These are phyloP conservation scores for Neogale vison DNA, from an alignment of 2,113 vertebrate genomes.

Conservation along the genomic window DNA sequence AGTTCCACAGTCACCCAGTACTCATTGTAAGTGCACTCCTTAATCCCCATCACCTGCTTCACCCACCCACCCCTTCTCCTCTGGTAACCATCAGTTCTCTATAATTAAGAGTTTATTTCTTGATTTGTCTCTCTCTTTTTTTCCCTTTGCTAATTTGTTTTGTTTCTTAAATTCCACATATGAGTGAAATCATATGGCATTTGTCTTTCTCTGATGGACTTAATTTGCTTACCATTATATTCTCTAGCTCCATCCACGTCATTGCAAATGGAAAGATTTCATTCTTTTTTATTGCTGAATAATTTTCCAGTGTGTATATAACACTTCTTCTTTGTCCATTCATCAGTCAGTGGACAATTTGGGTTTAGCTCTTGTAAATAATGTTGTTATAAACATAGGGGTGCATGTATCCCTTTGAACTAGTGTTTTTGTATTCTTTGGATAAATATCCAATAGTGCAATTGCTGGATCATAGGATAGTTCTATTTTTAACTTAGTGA, in stretches of 20 bases:
- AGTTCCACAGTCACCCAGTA: background rate
- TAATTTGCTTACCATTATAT: background rate
- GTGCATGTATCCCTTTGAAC: background rate
- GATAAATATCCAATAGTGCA: background rate
- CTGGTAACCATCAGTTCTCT: background rate
- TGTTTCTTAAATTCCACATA: background rate
- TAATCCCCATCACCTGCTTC: background rate
- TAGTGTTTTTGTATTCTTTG: background rate
- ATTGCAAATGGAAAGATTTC: background rate
- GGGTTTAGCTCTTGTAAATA: background rate
- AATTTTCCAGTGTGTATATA: background rate
- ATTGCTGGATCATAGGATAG: background rate
- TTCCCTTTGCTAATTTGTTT: background rate
- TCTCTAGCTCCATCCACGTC: background rate
- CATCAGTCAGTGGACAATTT: background rate
- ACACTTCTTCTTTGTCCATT: background rate
- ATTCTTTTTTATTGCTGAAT: background rate
- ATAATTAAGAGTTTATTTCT: background rate
- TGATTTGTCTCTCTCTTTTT: background rate
- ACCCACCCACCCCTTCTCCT: background rate
- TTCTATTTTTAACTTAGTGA: background rate
- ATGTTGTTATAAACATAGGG: background rate
- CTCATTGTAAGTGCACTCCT: background rate
- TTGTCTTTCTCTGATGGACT: background rate
- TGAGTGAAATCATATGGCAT: background rate